A percentile compares a stretch with the other conserved stretches of the same genome.
Conservation (phyloP, 2,888 invertebrate genomes). For the Troides oblongomaculatus region DNA sequence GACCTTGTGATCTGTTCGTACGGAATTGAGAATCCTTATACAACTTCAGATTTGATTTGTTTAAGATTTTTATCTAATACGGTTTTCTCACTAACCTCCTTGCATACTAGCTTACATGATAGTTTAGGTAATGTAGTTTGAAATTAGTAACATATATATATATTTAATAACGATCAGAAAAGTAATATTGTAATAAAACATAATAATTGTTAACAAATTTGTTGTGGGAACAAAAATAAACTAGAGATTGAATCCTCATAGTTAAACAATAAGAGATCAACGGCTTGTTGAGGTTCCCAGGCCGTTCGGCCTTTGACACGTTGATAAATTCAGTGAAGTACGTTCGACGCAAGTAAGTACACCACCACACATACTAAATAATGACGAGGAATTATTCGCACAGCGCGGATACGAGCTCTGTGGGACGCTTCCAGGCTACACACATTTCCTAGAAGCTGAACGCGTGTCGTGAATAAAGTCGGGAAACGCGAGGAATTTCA, state of each 20-base stretch:
- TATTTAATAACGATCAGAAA: too few relatives aligned
- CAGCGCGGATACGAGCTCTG: conserved; percentile 59
- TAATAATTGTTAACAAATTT: neutral
- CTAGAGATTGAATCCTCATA: neutral
- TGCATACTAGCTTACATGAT: conserved; percentile 48
- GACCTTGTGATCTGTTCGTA: conserved; percentile 65
- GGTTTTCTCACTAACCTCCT: conserved; percentile 56
- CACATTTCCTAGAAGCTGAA: conserved; percentile 69
- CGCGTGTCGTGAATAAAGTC: conserved; percentile 77
- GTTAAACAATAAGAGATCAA: neutral
- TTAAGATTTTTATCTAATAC: conserved; percentile 48
- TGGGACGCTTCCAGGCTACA: conserved; percentile 53
- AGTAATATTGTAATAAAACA: too few relatives aligned
- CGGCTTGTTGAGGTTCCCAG: conserved; percentile 51
- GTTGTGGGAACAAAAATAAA: neutral
- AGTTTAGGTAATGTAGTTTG: neutral
- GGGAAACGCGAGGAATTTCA: conserved; percentile 67
- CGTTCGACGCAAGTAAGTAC: conserved; percentile 58
- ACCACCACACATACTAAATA: conserved; percentile 70
- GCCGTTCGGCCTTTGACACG: conserved; percentile 64
- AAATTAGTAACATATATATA: neutral
- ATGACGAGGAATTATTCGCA: conserved; percentile 67
- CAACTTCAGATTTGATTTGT: conserved; percentile 71
- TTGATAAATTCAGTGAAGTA: conserved; percentile 63
- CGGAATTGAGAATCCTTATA: conserved; percentile 58